phyloP scores from a whole-genome alignment of 2,888 invertebrate genomes.

The Mimachlamys varia region DNA sequence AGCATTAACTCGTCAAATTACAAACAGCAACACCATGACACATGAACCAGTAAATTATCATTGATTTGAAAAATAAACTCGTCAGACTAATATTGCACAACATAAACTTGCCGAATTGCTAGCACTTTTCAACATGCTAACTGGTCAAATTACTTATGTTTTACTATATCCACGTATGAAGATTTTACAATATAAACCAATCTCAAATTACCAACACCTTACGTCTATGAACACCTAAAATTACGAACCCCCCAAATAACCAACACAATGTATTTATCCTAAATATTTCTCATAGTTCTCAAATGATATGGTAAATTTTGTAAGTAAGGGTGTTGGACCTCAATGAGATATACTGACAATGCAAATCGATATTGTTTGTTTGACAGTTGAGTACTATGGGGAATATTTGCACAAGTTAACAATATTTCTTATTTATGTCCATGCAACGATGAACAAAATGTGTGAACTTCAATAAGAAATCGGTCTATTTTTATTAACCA shows the following conservation, averaged over 20 bases:
- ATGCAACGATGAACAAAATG: background rate
- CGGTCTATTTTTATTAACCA: background rate
- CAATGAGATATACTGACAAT: no score
- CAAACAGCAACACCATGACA: no score
- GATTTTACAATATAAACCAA: no score
- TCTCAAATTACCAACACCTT: no score
- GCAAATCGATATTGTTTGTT: no score
- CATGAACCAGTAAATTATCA: background rate
- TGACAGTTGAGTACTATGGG: background rate
- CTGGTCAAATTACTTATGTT: background rate
- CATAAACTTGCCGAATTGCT: background rate
- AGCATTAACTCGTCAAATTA: no score
- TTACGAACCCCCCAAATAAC: no score
- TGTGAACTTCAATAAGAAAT: background rate
- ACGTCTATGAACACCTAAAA: no score
- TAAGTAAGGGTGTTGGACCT: no score
- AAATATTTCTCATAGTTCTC: background rate
- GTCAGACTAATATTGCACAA: background rate
- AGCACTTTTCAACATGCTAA: background rate
- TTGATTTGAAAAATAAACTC: background rate
- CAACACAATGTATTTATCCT: no score
- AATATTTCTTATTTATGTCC: background rate
- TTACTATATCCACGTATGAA: no score
- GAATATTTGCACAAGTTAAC: background rate
- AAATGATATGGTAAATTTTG: no score